Evolutionary conservation across 2,113 vertebrate species (phyloP).

Genomic region (Anoplopoma fimbria): DNA sequence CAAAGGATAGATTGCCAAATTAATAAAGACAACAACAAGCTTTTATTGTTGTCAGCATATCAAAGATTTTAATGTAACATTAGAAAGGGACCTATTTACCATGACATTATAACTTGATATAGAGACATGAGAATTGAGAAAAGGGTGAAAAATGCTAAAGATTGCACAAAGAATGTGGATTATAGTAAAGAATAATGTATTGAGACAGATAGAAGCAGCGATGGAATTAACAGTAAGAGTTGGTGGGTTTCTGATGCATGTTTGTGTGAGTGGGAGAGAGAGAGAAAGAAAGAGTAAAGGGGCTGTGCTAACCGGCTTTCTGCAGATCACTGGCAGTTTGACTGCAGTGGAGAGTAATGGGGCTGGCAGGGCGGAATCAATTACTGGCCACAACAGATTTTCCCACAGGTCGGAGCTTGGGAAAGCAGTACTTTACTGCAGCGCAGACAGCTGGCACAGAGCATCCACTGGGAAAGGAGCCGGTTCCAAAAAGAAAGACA

Average conservation of each 20-base stretch:
- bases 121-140: background rate
- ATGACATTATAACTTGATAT: background rate
- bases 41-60: background rate
- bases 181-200: background rate
- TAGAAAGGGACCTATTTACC: background rate
- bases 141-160: background rate
- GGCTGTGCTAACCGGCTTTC: constrained; percentile 81
- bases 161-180: background rate
- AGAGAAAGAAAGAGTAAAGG: constrained; percentile 60
- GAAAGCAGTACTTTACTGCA: constrained; percentile 89
- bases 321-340: constrained; percentile 93
- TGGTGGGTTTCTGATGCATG: constrained; percentile 58
- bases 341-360: constrained; percentile 95
- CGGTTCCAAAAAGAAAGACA: constrained; percentile 76
- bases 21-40: background rate
- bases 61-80: background rate
- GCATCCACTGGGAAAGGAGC: constrained; percentile 88
- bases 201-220: constrained; percentile 16
- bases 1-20: background rate
- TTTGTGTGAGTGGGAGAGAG: constrained; percentile 51
- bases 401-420: constrained; percentile 99
- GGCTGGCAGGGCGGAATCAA: constrained; percentile 99
- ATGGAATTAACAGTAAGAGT: constrained; percentile 13
- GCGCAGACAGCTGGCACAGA: constrained; percentile 90
- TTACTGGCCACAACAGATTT: constrained; percentile 99